phyloP scores from a whole-genome alignment of 2,888 invertebrate genomes.

The Leptogaster cylindrica region DNA sequence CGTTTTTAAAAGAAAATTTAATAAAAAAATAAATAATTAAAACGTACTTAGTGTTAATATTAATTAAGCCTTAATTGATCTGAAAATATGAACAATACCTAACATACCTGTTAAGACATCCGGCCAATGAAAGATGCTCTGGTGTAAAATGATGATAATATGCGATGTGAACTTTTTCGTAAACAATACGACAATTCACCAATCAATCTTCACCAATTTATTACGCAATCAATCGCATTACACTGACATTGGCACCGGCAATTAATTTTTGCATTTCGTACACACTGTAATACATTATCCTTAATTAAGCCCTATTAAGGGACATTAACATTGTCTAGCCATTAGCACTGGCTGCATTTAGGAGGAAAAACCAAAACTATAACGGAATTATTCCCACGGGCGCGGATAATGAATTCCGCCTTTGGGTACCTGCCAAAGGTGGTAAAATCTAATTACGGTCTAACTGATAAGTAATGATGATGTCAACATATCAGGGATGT shows the following conservation, averaged over 20 bases:
- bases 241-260: conserved; percentile 9
- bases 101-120: too few species aligned
- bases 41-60: too few species aligned
- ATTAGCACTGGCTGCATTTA: conserved; percentile 35
- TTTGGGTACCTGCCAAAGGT: conserved; percentile 29
- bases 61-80: too few species aligned
- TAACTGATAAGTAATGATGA: conserved; percentile 34
- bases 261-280: conserved; percentile 44
- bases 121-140: too few species aligned
- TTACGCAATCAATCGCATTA: conserved; percentile 5
- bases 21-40: too few species aligned
- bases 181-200: too few species aligned
- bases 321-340: conserved; percentile 45
- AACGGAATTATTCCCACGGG: conserved; percentile 32
- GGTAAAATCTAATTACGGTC: conserved; percentile 33
- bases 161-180: too few species aligned
- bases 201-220: conserved; percentile 23
- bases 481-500: conserved; percentile 22
- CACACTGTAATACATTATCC: conserved; percentile 43
- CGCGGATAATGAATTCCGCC: conserved; percentile 34
- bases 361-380: conserved; percentile 39
- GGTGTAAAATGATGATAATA: too few species aligned
- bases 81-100: too few species aligned
- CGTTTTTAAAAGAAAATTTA: too few species aligned
- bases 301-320: conserved; percentile 45